Percentiles rank a stretch among this genome's conserved stretches.
These are phyloP conservation scores for Propithecus perrieri DNA, from an alignment of 2,797 vertebrate species.

Conservation along the genomic window DNA sequence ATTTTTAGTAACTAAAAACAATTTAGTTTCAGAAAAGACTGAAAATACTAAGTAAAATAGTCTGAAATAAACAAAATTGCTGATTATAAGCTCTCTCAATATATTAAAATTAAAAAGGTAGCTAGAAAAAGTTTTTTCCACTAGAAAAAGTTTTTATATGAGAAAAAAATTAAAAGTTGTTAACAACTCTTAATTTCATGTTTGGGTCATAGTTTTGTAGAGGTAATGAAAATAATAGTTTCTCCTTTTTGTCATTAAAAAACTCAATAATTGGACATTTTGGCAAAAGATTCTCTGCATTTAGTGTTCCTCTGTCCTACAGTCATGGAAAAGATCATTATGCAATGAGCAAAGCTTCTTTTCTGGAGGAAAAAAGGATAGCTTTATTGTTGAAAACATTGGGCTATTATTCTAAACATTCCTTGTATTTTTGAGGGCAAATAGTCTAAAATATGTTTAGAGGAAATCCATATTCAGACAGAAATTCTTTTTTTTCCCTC, in stretches of 20 bases:
- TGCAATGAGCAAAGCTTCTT: constrained; percentile 76
- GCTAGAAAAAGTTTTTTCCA: not conserved
- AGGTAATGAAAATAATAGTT: not conserved
- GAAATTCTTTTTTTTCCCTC: constrained; percentile 63
- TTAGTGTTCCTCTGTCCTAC: constrained; percentile 40
- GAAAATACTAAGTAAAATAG: not conserved
- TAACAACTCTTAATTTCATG: constrained; percentile 32
- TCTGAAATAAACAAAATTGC: constrained; percentile 40
- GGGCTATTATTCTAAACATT: constrained; percentile 84
- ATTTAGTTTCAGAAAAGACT: constrained; percentile 24
- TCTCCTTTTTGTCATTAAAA: constrained; percentile 40
- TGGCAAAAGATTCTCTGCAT: constrained; percentile 45
- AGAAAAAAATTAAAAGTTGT: constrained; percentile 41
- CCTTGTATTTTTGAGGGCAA: constrained; percentile 72
- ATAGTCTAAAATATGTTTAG: constrained; percentile 70
- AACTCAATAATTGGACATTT: constrained; percentile 50
- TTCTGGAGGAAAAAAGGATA: constrained; percentile 77
- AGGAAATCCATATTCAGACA: constrained; percentile 72
- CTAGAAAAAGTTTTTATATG: constrained; percentile 47
- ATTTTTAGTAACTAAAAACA: constrained; percentile 32
- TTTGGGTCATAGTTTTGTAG: not conserved
- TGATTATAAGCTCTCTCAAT: constrained; percentile 9
- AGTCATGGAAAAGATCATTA: constrained; percentile 63
- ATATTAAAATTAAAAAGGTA: constrained; percentile 21
- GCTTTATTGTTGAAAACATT: constrained; percentile 85